Evolutionary conservation across 2,113 vertebrate genomes (phyloP).

Genomic region (Guaruba guarouba): DNA sequence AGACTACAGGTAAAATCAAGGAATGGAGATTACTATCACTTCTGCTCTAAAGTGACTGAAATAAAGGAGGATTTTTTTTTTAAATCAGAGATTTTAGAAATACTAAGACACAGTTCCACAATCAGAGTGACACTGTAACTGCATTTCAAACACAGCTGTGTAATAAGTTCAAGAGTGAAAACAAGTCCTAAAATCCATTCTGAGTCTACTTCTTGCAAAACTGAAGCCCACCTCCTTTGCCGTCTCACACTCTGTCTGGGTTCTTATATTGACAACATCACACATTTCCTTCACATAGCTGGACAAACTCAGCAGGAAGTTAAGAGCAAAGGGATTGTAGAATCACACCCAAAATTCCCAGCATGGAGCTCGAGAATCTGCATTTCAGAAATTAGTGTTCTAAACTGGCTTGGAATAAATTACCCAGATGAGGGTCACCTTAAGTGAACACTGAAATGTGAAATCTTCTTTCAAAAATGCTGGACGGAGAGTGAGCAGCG

Average conservation of each 20-base stretch:
- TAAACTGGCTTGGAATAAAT: not conserved
- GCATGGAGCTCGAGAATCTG: not conserved
- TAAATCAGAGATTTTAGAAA: not conserved
- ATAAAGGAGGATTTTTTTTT: not conserved
- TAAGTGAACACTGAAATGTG: conserved; percentile 18
- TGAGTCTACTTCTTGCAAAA: not conserved
- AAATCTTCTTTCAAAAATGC: not conserved
- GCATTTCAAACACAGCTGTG: not conserved
- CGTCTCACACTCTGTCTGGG: not conserved
- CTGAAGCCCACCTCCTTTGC: not conserved
- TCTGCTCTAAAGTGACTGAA: not conserved
- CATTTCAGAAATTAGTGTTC: not conserved
- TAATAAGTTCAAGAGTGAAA: not conserved
- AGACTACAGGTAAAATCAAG: not conserved
- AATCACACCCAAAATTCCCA: conserved; percentile 1
- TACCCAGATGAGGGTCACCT: conserved; percentile 31
- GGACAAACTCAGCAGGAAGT: not conserved
- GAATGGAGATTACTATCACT: not conserved
- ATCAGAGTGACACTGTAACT: not conserved
- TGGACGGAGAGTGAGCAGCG: not conserved
- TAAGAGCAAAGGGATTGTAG: not conserved
- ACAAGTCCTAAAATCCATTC: not conserved
- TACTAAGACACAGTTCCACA: not conserved
- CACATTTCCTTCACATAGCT: not conserved
- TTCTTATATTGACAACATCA: not conserved